These are phyloP conservation scores for Trichopoda pennipes DNA, from an alignment of 2,888 invertebrate genomes.

Conservation along the genomic window DNA sequence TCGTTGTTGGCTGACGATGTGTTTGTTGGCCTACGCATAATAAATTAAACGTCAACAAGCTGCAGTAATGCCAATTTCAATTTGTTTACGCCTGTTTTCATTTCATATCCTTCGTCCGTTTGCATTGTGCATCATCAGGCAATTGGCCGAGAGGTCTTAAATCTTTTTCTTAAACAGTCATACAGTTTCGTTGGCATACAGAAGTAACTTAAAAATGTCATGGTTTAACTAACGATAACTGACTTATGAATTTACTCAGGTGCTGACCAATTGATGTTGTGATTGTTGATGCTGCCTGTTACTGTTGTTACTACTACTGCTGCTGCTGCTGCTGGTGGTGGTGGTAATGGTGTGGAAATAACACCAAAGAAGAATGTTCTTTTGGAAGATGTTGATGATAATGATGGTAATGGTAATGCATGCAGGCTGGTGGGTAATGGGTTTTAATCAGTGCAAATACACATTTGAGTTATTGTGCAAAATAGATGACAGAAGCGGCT, in stretches of 20 bases:
- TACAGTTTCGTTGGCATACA: constrained; percentile 51
- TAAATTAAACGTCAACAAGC: constrained; percentile 79
- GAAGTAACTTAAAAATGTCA: constrained; percentile 67
- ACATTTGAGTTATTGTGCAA: too few relatives aligned
- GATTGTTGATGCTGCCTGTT: constrained; percentile 29
- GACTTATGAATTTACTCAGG: constrained; percentile 69
- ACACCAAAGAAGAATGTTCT: not conserved
- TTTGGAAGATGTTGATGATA: too few relatives aligned
- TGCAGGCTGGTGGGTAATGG: too few relatives aligned
- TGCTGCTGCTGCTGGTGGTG: not conserved
- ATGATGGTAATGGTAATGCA: too few relatives aligned
- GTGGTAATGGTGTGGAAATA: not conserved
- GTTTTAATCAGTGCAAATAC: too few relatives aligned
- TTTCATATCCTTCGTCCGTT: constrained; percentile 39
- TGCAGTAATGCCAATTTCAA: constrained; percentile 78
- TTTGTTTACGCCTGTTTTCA: constrained; percentile 71
- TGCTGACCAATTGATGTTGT: constrained; percentile 66
- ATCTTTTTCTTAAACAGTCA: constrained; percentile 48
- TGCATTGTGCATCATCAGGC: not conserved
- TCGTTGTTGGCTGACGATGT: constrained; percentile 52
- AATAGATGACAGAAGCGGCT: too few relatives aligned
- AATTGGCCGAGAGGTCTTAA: constrained; percentile 55
- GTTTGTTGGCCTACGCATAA: constrained; percentile 72
- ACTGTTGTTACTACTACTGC: too few relatives aligned
- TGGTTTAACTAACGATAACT: constrained; percentile 69